phyloP scores from a whole-genome alignment of 1,140 invertebrate species.

The Caenorhabditis inopinata region DNA sequence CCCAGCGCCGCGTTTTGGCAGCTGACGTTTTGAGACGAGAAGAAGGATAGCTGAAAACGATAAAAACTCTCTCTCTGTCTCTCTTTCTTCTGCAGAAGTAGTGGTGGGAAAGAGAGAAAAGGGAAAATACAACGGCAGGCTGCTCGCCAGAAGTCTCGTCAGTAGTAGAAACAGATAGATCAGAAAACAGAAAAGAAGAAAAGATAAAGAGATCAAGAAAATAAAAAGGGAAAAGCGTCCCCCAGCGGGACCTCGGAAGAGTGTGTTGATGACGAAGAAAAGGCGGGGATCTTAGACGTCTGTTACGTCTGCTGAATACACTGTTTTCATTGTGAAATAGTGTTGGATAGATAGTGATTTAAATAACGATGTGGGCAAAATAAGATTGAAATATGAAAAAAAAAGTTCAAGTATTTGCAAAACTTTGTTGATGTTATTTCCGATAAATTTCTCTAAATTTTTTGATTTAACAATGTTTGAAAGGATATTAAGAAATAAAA shows the following conservation, averaged over 20 bases:
- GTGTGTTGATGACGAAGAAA: constrained; percentile 24
- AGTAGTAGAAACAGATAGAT: not conserved
- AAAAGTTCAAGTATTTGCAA: not conserved
- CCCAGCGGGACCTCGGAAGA: not conserved
- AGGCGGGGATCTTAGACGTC: not conserved
- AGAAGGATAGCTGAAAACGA: constrained; percentile 32
- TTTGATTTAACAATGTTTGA: too few species aligned
- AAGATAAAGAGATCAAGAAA: not conserved
- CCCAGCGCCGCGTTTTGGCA: constrained; percentile 8
- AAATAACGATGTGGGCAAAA: not conserved
- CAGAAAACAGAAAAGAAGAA: not conserved
- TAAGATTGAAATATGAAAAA: not conserved
- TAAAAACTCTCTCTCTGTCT: constrained; percentile 1
- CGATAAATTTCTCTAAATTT: too few species aligned
- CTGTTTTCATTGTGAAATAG: not conserved
- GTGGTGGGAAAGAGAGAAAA: not conserved
- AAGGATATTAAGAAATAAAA: too few species aligned
- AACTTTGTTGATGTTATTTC: too few species aligned
- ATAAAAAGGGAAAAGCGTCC: not conserved
- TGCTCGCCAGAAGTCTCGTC: not conserved
- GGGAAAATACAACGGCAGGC: constrained; percentile 14
- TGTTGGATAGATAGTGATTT: too few species aligned
- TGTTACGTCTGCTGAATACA: constrained; percentile 17
- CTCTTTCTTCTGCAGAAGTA: not conserved
- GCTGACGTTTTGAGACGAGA: constrained; percentile 24